Evolutionary conservation across 2,888 invertebrate species (phyloP).

Genomic region (Petrolisthes cinctipes): DNA sequence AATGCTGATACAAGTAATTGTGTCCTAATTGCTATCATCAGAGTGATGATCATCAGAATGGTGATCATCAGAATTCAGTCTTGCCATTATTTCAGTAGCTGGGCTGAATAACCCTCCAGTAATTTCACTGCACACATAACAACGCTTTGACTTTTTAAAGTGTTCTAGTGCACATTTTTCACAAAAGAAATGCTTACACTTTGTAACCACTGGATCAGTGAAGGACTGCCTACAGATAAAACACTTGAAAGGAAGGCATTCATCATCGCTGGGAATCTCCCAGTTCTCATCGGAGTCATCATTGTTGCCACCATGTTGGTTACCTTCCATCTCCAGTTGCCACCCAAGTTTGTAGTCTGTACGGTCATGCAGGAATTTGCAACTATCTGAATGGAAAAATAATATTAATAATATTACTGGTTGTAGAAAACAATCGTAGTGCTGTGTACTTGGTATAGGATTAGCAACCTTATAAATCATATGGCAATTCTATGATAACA

Average conservation of each 20-base stretch:
- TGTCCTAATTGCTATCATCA: not conserved
- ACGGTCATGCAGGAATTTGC: constrained; percentile 98
- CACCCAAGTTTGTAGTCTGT: constrained; percentile 99
- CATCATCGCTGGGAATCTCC: constrained; percentile 79
- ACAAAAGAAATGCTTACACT: constrained; percentile 99
- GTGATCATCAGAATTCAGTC: constrained; percentile 60
- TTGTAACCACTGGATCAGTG: constrained; percentile 89
- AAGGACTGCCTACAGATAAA: constrained; percentile 92
- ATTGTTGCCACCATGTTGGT: constrained; percentile 74
- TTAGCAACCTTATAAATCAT: not conserved
- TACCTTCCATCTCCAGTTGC: constrained; percentile 91
- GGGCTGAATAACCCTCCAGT: constrained; percentile 96
- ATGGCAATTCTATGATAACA: not conserved
- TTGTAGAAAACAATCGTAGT: not conserved
- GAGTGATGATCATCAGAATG: constrained; percentile 51
- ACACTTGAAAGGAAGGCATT: constrained; percentile 90
- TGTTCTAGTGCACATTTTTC: constrained; percentile 93
- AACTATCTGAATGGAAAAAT: constrained; percentile 80
- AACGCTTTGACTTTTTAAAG: constrained; percentile 88
- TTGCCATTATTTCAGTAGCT: constrained; percentile 81
- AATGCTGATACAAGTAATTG: not conserved
- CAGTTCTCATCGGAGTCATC: constrained; percentile 78
- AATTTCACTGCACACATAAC: constrained; percentile 91
- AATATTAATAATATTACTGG: not conserved
- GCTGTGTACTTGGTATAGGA: not conserved